phyloP scores from a whole-genome alignment of 2,113 vertebrate genomes.

The Microcebus murinus region DNA sequence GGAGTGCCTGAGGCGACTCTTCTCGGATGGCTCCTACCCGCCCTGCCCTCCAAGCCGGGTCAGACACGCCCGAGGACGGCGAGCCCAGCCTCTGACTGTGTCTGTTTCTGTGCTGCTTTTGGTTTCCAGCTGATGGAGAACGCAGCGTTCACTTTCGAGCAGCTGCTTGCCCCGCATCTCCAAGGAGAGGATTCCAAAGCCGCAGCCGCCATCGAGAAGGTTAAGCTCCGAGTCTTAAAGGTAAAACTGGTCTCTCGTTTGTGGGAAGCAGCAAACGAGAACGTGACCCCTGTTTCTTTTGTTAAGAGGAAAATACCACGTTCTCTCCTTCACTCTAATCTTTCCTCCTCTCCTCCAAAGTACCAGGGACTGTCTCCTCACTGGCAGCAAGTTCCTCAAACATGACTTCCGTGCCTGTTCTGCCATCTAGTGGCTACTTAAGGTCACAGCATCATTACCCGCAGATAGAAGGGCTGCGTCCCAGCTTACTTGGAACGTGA shows the following conservation, averaged over 20 bases:
- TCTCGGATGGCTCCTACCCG: not conserved
- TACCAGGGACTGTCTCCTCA: not conserved
- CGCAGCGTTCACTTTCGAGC: constrained; percentile 91
- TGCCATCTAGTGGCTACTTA: constrained; percentile 69
- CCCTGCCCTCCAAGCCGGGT: not conserved
- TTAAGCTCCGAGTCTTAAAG: constrained; percentile 93
- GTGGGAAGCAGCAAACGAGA: not conserved
- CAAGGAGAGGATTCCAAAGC: constrained; percentile 83
- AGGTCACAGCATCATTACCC: not conserved
- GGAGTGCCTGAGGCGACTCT: not conserved
- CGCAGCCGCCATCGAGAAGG: constrained; percentile 88
- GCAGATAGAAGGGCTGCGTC: not conserved
- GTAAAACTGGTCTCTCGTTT: constrained; percentile 78
- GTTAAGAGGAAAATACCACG: not conserved
- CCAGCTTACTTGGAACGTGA: not conserved
- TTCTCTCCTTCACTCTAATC: not conserved
- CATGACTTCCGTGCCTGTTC: not conserved
- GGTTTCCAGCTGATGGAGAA: constrained; percentile 91
- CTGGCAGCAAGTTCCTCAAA: fast-evolving
- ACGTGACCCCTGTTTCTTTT: not conserved
- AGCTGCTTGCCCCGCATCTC: constrained; percentile 86
- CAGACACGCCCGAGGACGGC: fast-evolving
- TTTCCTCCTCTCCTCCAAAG: no score
- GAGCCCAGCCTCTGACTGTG: not conserved
- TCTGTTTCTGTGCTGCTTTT: constrained; percentile 42